These are phyloP conservation scores for Drosophila ananassae DNA, from an alignment of 1,140 invertebrate species.

Conservation along the genomic window DNA sequence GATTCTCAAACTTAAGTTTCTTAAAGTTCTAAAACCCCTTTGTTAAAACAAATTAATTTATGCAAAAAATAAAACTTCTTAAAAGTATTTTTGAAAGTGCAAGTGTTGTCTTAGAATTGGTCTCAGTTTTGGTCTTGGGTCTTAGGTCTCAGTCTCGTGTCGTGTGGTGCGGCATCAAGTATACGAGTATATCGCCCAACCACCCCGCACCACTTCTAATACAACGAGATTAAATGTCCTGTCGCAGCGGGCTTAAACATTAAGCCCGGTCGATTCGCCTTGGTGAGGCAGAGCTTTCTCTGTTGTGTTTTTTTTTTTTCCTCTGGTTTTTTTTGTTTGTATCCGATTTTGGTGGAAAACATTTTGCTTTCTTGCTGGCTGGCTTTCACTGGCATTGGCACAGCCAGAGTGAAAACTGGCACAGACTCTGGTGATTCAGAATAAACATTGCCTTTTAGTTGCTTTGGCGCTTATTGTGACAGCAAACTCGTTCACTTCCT, in stretches of 20 bases:
- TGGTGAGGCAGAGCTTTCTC: conserved; percentile 21
- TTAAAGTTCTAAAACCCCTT: too few species aligned
- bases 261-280: conserved; percentile 62
- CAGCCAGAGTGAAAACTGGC: conserved; percentile 9
- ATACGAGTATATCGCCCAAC: background rate
- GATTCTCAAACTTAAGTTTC: too few species aligned
- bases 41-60: too few species aligned
- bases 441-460: conserved; percentile 76
- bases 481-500: conserved; percentile 42
- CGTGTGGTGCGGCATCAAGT: conserved; percentile 9
- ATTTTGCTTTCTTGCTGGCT: conserved; percentile 47
- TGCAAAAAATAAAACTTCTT: too few species aligned
- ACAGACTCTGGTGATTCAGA: conserved; percentile 50
- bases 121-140: conserved; percentile 26
- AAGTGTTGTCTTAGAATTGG: background rate
- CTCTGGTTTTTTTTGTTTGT: conserved; percentile 41
- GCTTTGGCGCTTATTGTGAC: conserved; percentile 63
- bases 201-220: conserved; percentile 55
- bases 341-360: conserved; percentile 54
- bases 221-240: conserved; percentile 81
- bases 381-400: background rate
- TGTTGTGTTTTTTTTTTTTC: conserved; percentile 24
- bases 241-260: conserved; percentile 74
- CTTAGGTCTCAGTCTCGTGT: conserved; percentile 21
- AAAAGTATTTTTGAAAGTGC: background rate